phyloP scores from a whole-genome alignment of 2,888 invertebrate genomes.

The Drosophila hawaiiensis region DNA sequence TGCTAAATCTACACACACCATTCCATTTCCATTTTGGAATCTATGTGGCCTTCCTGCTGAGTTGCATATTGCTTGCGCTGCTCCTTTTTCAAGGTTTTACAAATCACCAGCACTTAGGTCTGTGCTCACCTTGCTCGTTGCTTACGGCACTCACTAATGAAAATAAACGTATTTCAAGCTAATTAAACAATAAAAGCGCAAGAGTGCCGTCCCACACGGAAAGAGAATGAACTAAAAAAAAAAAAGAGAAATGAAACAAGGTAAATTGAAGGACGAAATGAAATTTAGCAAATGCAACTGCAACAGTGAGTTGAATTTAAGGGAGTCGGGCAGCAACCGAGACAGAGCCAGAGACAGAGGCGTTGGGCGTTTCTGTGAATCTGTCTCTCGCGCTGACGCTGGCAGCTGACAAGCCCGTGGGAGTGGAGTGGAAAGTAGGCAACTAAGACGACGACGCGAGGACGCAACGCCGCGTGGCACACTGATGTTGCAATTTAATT shows the following conservation, averaged over 20 bases:
- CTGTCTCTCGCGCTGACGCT: conserved; percentile 39
- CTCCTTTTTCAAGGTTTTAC: conserved; percentile 65
- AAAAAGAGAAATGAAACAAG: conserved; percentile 26
- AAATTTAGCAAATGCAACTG: conserved; percentile 57
- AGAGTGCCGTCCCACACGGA: conserved; percentile 48
- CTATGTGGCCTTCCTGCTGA: conserved; percentile 45
- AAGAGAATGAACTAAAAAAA: conserved; percentile 38
- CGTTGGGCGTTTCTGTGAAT: conserved; percentile 41
- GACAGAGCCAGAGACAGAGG: neutral
- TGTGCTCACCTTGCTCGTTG: conserved; percentile 58
- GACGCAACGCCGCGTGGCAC: conserved; percentile 50
- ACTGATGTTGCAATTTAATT: conserved; percentile 79
- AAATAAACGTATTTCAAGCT: conserved; percentile 81
- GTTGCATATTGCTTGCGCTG: conserved; percentile 50
- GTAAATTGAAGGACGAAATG: conserved; percentile 61
- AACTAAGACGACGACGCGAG: conserved; percentile 61
- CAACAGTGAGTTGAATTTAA: conserved; percentile 14
- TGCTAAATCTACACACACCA: conserved; percentile 9
- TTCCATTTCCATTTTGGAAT: conserved; percentile 43
- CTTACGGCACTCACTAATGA: conserved; percentile 76
- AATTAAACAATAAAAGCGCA: conserved; percentile 77
- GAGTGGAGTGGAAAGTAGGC: conserved; percentile 63
- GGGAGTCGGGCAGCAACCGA: neutral
- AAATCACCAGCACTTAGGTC: conserved; percentile 63
- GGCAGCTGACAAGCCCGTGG: conserved; percentile 71